Evolutionary conservation across 2,888 invertebrate genomes (phyloP), one percentile per base, ranked within the genome.

Genomic region (Noctuana brunneofusca): DNA sequence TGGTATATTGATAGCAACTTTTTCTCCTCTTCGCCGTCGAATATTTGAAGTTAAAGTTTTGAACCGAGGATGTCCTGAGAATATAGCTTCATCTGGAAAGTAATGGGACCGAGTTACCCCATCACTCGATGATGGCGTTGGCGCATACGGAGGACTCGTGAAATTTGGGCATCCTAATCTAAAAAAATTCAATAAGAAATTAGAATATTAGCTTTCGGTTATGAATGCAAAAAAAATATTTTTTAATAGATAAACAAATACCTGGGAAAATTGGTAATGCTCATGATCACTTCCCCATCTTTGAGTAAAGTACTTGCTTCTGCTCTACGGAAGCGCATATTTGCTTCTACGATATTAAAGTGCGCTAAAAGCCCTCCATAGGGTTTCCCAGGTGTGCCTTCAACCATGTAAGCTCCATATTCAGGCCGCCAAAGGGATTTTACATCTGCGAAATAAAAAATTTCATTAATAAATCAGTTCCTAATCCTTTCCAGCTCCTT

Each of bases 341-440:
- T 99, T 5, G 98, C 97, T 86, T 99, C 99, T 4, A 99, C 99
- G 65, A 98, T 95, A 86, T 99, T 99, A 85, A 99, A 98, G 91
- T 99, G 98, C 5, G 98, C 98, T 80, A 99, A 92, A 12, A 98
- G 92, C 0, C 98, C 97, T 6, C 98, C 98, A 76, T 98, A 99
- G 0, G 97, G 97, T 76, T 96, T 95, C 1, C 99, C 99, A 0
- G 99, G 99, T 0, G 99, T 99, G 16, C 99, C 99, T 92, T 99
- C 99, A 64, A 99, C 94, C 99, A 99, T 99, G 80, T 99, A 99
- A n/a, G 97, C 96, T 2, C 97, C 99, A 92, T 98, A 99, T 87
- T 99, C 99, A 0, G 99, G 99, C 57, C 98, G 94, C 99, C 99
- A 99, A 46, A 98, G 86, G 0, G 96, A 97, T 79, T 97, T 97